Percentiles rank a stretch among this genome's conserved stretches.
phyloP scores from a whole-genome alignment of 2,797 vertebrate genomes.

The Eleutherodactylus coqui region DNA sequence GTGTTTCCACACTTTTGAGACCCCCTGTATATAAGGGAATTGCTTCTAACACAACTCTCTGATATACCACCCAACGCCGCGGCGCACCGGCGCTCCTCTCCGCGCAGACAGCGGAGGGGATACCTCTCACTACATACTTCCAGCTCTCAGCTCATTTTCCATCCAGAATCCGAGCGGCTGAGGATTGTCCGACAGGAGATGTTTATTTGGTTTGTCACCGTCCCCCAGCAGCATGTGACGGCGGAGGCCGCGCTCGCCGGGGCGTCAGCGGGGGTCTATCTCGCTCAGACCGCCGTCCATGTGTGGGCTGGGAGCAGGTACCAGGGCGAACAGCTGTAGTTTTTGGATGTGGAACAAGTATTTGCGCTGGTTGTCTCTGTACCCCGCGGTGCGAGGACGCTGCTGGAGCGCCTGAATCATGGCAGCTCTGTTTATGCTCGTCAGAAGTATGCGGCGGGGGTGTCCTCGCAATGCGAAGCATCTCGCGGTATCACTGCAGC shows the following conservation, averaged over 20 bases:
- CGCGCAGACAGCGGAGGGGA: neutral
- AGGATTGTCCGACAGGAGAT: slow-evolving; percentile 32
- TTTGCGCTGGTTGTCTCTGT: slow-evolving; percentile 5
- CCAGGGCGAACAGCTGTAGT: slow-evolving; percentile 44
- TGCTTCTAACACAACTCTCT: too few relatives aligned
- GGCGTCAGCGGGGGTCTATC: slow-evolving; percentile 10
- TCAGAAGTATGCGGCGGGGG: slow-evolving; percentile 31
- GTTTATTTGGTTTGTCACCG: slow-evolving; percentile 51
- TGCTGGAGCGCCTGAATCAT: slow-evolving; percentile 36
- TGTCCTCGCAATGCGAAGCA: slow-evolving; percentile 20
- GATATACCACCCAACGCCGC: too few relatives aligned
- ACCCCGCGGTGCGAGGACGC: slow-evolving; percentile 30
- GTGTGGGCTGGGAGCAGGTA: slow-evolving; percentile 46
- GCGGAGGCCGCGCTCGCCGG: slow-evolving; percentile 5
- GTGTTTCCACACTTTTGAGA: too few relatives aligned
- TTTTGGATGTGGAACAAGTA: slow-evolving; percentile 31
- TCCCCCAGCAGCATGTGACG: slow-evolving; percentile 35
- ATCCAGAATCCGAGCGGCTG: neutral
- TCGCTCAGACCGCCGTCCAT: neutral
- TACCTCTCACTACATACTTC: neutral
- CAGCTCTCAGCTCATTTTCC: slow-evolving; percentile 18
- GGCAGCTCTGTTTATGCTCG: slow-evolving; percentile 39
- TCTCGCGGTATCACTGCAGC: neutral
- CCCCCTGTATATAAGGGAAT: too few relatives aligned
- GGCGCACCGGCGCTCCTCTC: neutral